Evolutionary conservation across 2,113 vertebrate genomes (phyloP), one percentile per base, ranked within the genome.

Genomic region (Oryzias celebensis): DNA sequence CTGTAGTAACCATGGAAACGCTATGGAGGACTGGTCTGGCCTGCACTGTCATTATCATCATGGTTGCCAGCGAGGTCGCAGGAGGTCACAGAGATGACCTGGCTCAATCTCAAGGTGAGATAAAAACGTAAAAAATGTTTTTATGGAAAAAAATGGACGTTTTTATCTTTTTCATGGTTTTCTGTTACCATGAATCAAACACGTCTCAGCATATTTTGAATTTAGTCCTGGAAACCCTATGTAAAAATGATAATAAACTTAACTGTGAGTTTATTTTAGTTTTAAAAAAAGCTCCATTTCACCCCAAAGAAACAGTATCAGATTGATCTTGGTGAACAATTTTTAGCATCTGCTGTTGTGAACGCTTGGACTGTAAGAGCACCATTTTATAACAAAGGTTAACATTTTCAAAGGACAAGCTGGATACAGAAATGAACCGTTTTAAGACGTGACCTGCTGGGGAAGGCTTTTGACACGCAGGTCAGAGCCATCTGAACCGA

Each of bases 1-100:
- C 91, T 82, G 86, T 89, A 82, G 92, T 92, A 91, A 90, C 90
- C 91, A 98, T 98, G 96, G 94, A 95, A 91, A 92, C 85, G 47
- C 90, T 94, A 86, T 93, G 93, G 94, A 95, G 92, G 88, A 92
- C 94, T 83, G 71, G 77, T 72, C 87, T 98, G 87, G 91, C 83
- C 41, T 96, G 94, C 92, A 89, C 93, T 73, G 82, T 94, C 42
- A 77, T 92, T 85, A 83, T 94, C 70, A 81, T 92, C 71, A 85
- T 93, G 79, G 91, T 92, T 64, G 76, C 87, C 73, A 69, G 86
- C 45, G 79, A 82, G 89, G 84, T 91, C 49, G 89, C 84, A 6
- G 83, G 88, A 14, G 91, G 81, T 73, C 77, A 65, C 70, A 82
- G 74, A 66, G 73, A 86, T 84, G 88, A 90, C 66, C 73, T 73